A percentile compares a stretch with the other conserved stretches of the same genome.
These are phyloP conservation scores for Melipona bicolor DNA, from an alignment of 2,888 invertebrate species.

Conservation along the genomic window DNA sequence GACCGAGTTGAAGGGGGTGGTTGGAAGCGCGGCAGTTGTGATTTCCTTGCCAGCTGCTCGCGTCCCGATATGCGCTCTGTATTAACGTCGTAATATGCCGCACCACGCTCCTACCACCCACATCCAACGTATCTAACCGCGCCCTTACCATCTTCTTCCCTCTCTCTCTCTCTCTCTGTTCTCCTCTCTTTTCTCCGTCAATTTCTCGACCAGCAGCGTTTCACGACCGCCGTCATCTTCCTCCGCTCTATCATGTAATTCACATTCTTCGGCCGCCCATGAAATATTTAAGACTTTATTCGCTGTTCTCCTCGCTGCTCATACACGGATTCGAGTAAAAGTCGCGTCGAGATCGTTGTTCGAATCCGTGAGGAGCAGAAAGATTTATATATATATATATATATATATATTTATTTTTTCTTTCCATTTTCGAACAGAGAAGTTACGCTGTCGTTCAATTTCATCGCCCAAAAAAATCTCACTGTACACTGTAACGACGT, in stretches of 20 bases:
- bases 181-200: conserved; percentile 25
- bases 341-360: neutral
- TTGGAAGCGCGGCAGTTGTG: conserved; percentile 64
- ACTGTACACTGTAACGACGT: neutral
- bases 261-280: conserved; percentile 76
- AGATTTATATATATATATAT: neutral
- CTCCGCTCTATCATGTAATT: conserved; percentile 72
- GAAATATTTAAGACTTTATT: conserved; percentile 79
- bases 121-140: conserved; percentile 73
- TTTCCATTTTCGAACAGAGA: neutral
- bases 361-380: neutral
- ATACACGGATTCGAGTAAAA: neutral
- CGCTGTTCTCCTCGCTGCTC: conserved; percentile 58
- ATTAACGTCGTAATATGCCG: conserved; percentile 81
- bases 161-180: neutral
- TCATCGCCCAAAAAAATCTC: neutral
- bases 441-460: neutral
- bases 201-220: conserved; percentile 19
- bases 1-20: conserved; percentile 46
- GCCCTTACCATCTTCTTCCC: conserved; percentile 60
- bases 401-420: neutral
- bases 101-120: conserved; percentile 76
- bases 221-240: conserved; percentile 62
- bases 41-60: conserved; percentile 80
- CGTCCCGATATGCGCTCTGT: conserved; percentile 79